Base-by-base conservation (phyloP, 2,797 vertebrate genomes). In the Sebastes glaucus region DNA sequence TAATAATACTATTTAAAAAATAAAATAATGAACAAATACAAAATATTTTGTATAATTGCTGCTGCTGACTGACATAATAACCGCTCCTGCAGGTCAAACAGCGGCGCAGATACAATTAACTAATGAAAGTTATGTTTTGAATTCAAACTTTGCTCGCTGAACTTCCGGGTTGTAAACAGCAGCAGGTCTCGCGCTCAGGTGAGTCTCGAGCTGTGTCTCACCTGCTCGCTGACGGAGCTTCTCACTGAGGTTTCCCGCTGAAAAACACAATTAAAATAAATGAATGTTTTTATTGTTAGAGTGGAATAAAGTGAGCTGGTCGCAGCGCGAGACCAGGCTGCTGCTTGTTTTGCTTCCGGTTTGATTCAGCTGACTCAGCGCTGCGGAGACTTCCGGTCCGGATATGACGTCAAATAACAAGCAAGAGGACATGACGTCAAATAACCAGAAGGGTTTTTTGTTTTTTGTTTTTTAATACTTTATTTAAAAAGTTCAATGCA, bases 341-440 rank as follows among this genome's bases (percentile, higher is more conserved):
- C 2, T 2, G 16, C 22, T 0, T 90, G 64, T 91, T 90, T 80
- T 73, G 59, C 16, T 91, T 91, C 89, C 86, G 81, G 70, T 42
- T 70, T 52, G 22, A 7, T 76, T 84, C 28, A 3, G 81, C 87
- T 88, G 84, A 92, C 6, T 88, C 87, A 89, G 86, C 82, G 23
- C 30, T 76, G 14, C n/a, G 1, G 4, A 53, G 0, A 65, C 59
- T 27, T 70, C 68, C 53, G 53, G 32, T 20, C 3, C 6, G 66
- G 66, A 65, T 2, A 7, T 64, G 35, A 46, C 38, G 23, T 46
- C 38, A 63, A 11, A 18, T 7, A 4, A 63, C n/a, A 11, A 2
- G 32, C 32, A 33, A 4, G 32, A 11, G 66, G 66, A 64, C 1
- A 7, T 64, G 35, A 46, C 38, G 23, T 65, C 38, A 63, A 11